Evolutionary conservation across 2,888 invertebrate genomes (phyloP).

Genomic region (Psococerastis gibbosa): DNA sequence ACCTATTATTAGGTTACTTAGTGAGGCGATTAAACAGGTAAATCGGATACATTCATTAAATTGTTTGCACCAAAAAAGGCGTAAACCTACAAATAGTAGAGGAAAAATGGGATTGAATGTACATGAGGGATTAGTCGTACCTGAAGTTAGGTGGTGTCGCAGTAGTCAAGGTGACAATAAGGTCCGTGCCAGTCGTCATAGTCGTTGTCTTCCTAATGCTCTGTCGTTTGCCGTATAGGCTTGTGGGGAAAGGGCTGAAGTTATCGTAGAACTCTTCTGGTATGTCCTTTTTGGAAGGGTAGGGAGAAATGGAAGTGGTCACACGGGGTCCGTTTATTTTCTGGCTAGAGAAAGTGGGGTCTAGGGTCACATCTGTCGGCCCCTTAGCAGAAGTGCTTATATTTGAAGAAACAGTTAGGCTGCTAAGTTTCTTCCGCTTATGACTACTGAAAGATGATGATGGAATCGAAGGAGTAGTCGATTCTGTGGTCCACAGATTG

Average conservation of each 20-base stretch:
- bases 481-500: neutral
- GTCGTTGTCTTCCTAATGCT: neutral
- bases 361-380: too few species aligned
- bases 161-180: too few species aligned
- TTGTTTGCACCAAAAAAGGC: too few species aligned
- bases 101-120: too few species aligned
- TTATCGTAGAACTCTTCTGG: conserved; percentile 6
- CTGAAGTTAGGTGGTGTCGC: too few species aligned
- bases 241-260: conserved; percentile 5
- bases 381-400: neutral
- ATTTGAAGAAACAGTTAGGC: neutral
- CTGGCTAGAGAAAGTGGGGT: neutral
- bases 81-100: too few species aligned
- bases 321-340: too few species aligned
- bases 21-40: too few species aligned
- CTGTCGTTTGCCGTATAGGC: neutral
- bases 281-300: neutral
- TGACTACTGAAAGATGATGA: neutral
- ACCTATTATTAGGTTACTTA: too few species aligned
- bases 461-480: neutral
- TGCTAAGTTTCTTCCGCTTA: neutral
- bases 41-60: too few species aligned
- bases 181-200: neutral
- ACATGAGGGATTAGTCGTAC: too few species aligned
- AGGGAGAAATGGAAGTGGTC: neutral